Evolutionary conservation across 2,888 invertebrate species (phyloP).

Genomic region (Pyrgus malvae): DNA sequence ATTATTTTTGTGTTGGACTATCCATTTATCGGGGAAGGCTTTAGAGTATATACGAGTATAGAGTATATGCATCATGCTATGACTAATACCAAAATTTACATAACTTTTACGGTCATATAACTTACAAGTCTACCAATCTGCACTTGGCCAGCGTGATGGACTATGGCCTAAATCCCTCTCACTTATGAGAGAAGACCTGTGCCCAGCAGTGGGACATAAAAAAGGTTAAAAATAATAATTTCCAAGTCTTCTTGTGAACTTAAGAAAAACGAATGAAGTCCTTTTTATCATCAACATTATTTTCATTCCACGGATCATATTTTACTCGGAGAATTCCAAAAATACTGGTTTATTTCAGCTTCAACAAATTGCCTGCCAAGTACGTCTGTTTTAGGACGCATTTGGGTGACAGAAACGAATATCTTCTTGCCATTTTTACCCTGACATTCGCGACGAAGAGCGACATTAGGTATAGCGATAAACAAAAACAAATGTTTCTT

Average conservation of each 20-base stretch:
- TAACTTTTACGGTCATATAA: no score
- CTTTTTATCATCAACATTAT: not conserved
- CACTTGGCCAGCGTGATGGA: no score
- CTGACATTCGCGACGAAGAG: not conserved
- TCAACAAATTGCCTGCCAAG: slow-evolving; percentile 12
- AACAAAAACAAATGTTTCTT: not conserved
- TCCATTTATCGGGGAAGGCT: no score
- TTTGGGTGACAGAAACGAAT: slow-evolving; percentile 15
- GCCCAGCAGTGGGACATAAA: no score
- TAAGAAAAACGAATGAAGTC: not conserved
- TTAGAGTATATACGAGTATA: no score
- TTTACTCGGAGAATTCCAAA: not conserved
- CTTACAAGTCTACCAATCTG: no score
- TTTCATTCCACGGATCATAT: not conserved
- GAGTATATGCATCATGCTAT: no score
- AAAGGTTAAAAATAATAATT: no score
- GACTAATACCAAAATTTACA: no score
- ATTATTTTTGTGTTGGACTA: no score
- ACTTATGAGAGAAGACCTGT: no score
- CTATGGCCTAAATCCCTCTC: no score
- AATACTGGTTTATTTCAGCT: slow-evolving; percentile 2
- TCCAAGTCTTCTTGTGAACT: not conserved
- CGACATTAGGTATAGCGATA: not conserved
- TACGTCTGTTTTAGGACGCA: slow-evolving; percentile 7
- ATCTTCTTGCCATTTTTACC: slow-evolving; percentile 6